phyloP scores from a whole-genome alignment of 2,113 vertebrate genomes.

The Bostrychus sinensis region DNA sequence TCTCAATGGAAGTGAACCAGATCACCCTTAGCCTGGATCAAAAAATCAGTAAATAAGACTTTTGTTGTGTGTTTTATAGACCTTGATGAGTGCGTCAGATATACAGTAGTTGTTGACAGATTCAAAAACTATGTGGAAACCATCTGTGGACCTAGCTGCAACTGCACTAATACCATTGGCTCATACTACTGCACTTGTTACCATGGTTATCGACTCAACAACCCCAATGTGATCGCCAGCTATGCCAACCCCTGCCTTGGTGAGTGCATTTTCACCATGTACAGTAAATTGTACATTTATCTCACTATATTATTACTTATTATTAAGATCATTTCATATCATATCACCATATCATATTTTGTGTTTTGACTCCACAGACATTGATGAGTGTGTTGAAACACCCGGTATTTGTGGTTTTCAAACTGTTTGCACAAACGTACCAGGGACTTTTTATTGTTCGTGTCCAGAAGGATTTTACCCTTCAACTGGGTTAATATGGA shows the following conservation, averaged over 20 bases:
- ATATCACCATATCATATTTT: no score
- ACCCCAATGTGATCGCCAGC: constrained; percentile 33
- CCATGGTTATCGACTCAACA: constrained; percentile 34
- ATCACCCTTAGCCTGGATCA: no score
- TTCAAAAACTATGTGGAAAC: background rate
- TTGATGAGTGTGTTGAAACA: constrained; percentile 63
- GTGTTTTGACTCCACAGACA: constrained; percentile 45
- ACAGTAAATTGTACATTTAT: no score
- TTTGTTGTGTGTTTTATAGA: constrained; percentile 43
- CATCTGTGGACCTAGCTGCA: constrained; percentile 55
- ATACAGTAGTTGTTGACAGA: background rate
- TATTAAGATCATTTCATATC: no score
- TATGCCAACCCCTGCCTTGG: constrained; percentile 61
- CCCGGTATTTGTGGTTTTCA: constrained; percentile 49
- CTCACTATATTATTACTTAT: no score
- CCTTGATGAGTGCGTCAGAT: constrained; percentile 53
- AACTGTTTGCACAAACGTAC: constrained; percentile 57
- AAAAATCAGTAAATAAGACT: no score
- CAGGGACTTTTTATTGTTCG: constrained; percentile 59
- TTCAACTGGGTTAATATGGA: constrained; percentile 60
- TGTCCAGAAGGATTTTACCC: constrained; percentile 64
- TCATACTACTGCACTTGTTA: constrained; percentile 57
- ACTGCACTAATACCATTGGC: constrained; percentile 63
- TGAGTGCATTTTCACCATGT: constrained; percentile 24
- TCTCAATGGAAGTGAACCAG: no score